Percentiles rank a stretch among this genome's conserved stretches.
Conservation (phyloP, 2,888 invertebrate species). For the Tachystola acroxantha region DNA sequence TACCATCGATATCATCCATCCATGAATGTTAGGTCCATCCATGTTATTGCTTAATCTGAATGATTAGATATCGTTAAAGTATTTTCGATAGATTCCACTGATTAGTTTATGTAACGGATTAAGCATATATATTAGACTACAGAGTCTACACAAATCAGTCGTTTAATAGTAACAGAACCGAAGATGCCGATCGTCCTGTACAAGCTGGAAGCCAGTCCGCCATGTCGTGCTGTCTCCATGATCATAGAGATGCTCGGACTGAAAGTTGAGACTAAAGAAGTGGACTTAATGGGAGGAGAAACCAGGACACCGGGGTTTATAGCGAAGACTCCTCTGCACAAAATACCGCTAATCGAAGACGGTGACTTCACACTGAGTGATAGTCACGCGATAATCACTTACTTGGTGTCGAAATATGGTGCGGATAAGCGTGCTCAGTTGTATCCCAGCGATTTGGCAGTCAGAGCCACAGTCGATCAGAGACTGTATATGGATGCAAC, state of each 20-base stretch:
- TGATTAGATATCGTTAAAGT: no score
- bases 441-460: conserved; percentile 32
- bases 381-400: conserved; percentile 43
- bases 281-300: conserved; percentile 23
- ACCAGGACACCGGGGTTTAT: conserved; percentile 29
- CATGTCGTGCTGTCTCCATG: conserved; percentile 34
- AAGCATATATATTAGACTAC: neutral
- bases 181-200: conserved; percentile 33
- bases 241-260: conserved; percentile 30
- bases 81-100: no score
- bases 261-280: conserved; percentile 22
- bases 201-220: conserved; percentile 31
- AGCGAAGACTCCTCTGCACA: conserved; percentile 37
- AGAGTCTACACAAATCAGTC: no score
- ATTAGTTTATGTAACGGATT: neutral
- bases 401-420: conserved; percentile 42
- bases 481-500: conserved; percentile 33
- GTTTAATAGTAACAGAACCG: no score
- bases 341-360: conserved; percentile 41
- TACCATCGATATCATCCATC: no score
- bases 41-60: no score
- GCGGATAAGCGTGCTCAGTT: conserved; percentile 27
- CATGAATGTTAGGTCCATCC: no score
- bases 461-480: conserved; percentile 33
- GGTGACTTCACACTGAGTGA: conserved; percentile 34